Base-by-base conservation (phyloP, 2,888 invertebrate genomes). In the Chymomyza procnemis region DNA sequence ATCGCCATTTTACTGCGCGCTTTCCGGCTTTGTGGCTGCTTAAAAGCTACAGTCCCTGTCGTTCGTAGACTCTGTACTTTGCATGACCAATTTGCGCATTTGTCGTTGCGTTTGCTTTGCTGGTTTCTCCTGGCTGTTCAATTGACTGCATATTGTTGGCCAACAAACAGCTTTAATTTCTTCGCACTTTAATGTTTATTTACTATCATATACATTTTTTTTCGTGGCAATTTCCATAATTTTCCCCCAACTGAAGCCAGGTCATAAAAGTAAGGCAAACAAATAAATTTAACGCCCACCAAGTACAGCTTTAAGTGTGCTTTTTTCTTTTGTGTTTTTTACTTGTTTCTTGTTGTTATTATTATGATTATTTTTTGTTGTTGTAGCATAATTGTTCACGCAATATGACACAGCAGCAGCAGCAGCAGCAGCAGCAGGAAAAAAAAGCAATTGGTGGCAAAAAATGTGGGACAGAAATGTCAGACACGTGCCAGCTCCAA, bases 71-170 rank as follows among this genome's bases (percentile, higher is more conserved):
- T 81, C 82, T 80, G 82, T 67, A 82, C 82, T 82, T 85, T 79
- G 85, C 71, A 68, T 72, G 72, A 85, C 82, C 85, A 81, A 85
- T 81, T 81, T 82, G 85, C 71, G 69, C 75, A 75, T 67, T 78
- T 69, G 72, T 30, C 60, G 60, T 69, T 75, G 73, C 80, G 58
- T 67, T 69, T 67, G 71, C 64, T 67, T 60, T 67, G 64, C 67
- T 70, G 18, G 75, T 69, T 69, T 58, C 55, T 46, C 59, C 3
- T 14, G 3, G 34, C 34, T 47, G 34, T 58, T 84, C 80, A 85
- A 82, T 82, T 81, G 81, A 76, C 71, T 81, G 78, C 80, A 63
- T 68, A 74, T 63, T 69, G 67, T 63, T 76, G 58, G 21, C 46
- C 34, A 41, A 3, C 30, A 6, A 30, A 30, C 26, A 26, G 26